Percentiles rank a stretch among this genome's conserved stretches.
phyloP scores from a whole-genome alignment of 2,113 vertebrate genomes.

The Boulengeromyrus knoepffleri region DNA sequence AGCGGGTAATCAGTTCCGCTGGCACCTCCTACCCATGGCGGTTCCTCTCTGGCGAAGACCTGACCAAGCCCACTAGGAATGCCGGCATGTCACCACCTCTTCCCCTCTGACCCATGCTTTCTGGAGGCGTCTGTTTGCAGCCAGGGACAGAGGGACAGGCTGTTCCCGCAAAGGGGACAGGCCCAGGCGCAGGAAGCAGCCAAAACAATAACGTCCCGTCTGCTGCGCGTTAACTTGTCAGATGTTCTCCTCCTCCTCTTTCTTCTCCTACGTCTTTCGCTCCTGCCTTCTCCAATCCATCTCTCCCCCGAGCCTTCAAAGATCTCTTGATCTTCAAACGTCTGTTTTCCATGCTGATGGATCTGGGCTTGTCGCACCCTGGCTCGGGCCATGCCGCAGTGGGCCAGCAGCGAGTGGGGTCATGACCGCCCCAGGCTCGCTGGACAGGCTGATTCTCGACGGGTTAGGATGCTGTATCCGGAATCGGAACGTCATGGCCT shows the following conservation, averaged over 20 bases:
- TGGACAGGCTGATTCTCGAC: neutral
- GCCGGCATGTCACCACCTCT: neutral
- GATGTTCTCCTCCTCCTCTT: constrained; percentile 8
- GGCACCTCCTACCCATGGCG: neutral
- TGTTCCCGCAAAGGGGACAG: neutral
- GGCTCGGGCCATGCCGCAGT: neutral
- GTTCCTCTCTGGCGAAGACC: neutral
- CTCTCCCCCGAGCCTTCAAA: neutral
- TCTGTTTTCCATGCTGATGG: neutral
- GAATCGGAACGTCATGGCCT: neutral
- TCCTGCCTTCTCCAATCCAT: neutral
- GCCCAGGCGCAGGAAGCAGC: neutral
- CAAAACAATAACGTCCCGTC: constrained; percentile 13
- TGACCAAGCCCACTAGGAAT: neutral
- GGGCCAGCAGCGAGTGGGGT: constrained; percentile 8
- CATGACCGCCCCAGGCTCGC: neutral
- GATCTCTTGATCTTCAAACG: neutral
- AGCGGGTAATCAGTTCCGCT: neutral
- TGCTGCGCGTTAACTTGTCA: constrained; percentile 26
- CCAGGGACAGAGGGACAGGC: neutral
- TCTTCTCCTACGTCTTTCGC: neutral
- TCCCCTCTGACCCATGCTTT: neutral
- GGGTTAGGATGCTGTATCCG: neutral
- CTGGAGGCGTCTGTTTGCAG: neutral
- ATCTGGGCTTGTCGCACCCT: neutral